A percentile compares a stretch with the other conserved stretches of the same genome.
Evolutionary conservation across 2,888 invertebrate genomes (phyloP).

Genomic region (Taenaris catops): DNA sequence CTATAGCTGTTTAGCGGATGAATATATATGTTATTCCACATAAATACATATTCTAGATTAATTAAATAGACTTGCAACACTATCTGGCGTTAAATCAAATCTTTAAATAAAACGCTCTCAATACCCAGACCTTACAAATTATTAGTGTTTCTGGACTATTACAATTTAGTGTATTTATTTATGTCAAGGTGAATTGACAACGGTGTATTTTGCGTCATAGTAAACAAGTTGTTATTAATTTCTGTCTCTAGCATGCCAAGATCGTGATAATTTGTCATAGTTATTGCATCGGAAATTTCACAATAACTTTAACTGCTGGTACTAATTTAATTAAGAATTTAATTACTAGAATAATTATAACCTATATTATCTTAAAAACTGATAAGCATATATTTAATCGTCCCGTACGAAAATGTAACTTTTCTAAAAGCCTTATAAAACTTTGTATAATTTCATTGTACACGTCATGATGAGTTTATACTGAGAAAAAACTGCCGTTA

Average conservation of each 20-base stretch:
- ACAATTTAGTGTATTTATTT: slow-evolving; percentile 12
- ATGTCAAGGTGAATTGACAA: slow-evolving; percentile 19
- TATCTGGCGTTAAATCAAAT: slow-evolving; percentile 11
- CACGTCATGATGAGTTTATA: no score
- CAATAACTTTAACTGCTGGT: slow-evolving; percentile 9
- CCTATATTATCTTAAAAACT: no score
- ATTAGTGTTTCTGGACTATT: slow-evolving; percentile 8
- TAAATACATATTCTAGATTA: no score
- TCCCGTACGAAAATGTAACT: no score
- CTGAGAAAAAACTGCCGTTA: no score
- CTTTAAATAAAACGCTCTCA: slow-evolving; percentile 5
- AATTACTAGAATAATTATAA: no score
- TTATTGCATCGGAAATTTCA: slow-evolving; percentile 9
- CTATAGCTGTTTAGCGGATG: no score
- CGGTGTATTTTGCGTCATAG: slow-evolving; percentile 12
- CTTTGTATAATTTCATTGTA: no score
- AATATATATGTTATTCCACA: no score
- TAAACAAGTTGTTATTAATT: slow-evolving; percentile 20
- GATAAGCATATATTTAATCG: no score
- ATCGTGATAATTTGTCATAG: slow-evolving; percentile 18
- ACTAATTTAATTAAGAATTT: no score
- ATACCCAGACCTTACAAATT: slow-evolving; percentile 4
- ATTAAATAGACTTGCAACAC: slow-evolving; percentile 5
- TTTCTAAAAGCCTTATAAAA: no score
- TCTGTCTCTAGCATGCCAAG: slow-evolving; percentile 16